Evolutionary conservation across 2,888 invertebrate species (phyloP).

Genomic region (Drosophila leonis): DNA sequence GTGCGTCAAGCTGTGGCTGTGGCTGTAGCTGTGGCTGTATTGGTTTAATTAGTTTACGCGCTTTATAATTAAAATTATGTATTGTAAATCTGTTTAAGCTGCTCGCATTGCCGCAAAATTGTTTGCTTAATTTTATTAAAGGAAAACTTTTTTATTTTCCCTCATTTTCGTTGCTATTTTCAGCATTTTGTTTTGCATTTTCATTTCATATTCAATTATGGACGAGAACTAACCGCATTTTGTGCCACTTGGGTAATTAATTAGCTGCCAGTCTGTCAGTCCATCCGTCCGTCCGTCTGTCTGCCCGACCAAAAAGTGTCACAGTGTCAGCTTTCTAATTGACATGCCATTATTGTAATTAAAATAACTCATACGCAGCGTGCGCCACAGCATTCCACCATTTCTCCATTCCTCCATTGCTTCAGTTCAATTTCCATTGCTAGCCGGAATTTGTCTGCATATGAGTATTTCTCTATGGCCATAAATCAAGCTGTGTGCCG

Average conservation of each 20-base stretch:
- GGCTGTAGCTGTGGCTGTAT: constrained; percentile 25
- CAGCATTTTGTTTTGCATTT: constrained; percentile 28
- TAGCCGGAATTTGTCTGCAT: constrained; percentile 33
- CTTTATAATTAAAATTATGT: constrained; percentile 65
- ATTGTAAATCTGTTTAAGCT: constrained; percentile 59
- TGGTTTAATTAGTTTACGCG: constrained; percentile 71
- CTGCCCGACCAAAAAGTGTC: constrained; percentile 49
- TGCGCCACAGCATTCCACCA: background rate
- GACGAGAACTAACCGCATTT: constrained; percentile 27
- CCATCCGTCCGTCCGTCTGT: constrained; percentile 1
- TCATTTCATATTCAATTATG: constrained; percentile 33
- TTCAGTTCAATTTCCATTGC: background rate
- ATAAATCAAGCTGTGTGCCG: constrained; percentile 64
- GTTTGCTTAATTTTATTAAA: constrained; percentile 55
- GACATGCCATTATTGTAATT: constrained; percentile 80
- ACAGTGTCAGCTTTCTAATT: constrained; percentile 68
- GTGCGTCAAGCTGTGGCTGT: constrained; percentile 11
- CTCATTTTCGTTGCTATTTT: constrained; percentile 11
- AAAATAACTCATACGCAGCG: constrained; percentile 74
- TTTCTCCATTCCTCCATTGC: no score
- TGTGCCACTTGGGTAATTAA: constrained; percentile 61
- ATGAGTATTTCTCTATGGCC: constrained; percentile 32
- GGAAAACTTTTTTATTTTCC: constrained; percentile 5
- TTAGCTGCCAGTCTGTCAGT: constrained; percentile 35
- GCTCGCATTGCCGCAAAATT: constrained; percentile 35